Conservation (phyloP, 2,113 vertebrate species). For the Noctilio leporinus region DNA sequence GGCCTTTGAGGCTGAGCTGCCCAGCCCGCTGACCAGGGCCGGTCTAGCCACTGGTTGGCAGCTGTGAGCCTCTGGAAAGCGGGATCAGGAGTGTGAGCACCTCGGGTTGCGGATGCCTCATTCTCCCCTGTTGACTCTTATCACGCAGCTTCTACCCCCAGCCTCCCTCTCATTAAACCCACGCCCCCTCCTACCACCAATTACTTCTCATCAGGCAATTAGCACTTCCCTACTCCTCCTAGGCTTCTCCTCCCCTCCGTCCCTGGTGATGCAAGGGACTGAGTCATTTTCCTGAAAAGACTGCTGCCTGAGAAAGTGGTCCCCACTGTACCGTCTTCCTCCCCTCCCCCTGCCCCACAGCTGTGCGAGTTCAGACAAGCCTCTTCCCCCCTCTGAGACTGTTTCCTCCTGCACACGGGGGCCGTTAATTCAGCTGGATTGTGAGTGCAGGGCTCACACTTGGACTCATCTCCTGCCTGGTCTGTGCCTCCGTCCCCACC, state of each 20-base stretch:
- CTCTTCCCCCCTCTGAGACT: neutral
- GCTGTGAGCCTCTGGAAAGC: too few species aligned
- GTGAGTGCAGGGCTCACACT: neutral
- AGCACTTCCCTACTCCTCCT: constrained; percentile 30
- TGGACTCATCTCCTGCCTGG: neutral
- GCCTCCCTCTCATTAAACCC: constrained; percentile 33
- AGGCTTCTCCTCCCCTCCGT: neutral
- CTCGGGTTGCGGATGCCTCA: neutral
- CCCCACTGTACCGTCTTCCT: neutral
- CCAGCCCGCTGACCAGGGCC: neutral
- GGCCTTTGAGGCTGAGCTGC: neutral
- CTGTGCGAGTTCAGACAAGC: neutral
- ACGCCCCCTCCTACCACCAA: constrained; percentile 11
- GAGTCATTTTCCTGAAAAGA: constrained; percentile 38
- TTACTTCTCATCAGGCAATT: constrained; percentile 64
- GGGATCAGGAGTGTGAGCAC: rapidly evolving
- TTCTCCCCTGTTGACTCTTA: neutral
- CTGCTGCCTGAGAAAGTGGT: constrained; percentile 27
- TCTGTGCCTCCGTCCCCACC: neutral
- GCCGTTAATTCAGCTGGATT: neutral
- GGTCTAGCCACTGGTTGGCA: neutral
- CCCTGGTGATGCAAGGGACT: neutral
- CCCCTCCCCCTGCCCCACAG: neutral
- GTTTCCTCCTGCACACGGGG: neutral
- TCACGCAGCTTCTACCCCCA: neutral